Conservation (phyloP, 1,140 invertebrate species). For the Teleogryllus occipitalis region DNA sequence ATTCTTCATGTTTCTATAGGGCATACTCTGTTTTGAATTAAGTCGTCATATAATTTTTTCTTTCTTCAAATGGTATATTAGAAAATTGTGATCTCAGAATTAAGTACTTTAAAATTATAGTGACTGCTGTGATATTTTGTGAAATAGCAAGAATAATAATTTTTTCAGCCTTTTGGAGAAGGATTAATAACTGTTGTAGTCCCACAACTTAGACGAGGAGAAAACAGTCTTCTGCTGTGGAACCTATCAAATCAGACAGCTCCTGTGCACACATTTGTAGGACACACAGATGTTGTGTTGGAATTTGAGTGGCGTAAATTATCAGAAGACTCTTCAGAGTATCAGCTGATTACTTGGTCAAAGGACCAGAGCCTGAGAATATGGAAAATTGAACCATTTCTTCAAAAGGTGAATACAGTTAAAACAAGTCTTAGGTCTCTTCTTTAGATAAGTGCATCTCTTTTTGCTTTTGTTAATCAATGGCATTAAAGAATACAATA, state of each 20-base stretch:
- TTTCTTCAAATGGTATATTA: no score
- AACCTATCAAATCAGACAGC: conserved; percentile 58
- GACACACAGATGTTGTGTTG: conserved; percentile 86
- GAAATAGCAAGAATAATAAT: no score
- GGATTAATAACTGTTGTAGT: conserved; percentile 84
- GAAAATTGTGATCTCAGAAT: no score
- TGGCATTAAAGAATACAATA: no score
- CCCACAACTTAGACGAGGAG: conserved; percentile 66
- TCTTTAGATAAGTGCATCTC: no score
- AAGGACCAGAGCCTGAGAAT: conserved; percentile 86
- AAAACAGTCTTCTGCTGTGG: conserved; percentile 77
- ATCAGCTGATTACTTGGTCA: conserved; percentile 92
- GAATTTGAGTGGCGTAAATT: conserved; percentile 83
- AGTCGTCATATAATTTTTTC: no score
- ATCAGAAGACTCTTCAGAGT: conserved; percentile 51
- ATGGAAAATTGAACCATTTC: conserved; percentile 77
- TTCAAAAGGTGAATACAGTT: conserved; percentile 53
- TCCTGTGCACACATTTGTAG: conserved; percentile 80
- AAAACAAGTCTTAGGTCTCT: no score
- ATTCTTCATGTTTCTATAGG: no score
- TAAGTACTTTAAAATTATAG: no score
- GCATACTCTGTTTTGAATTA: no score
- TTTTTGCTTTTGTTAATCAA: no score
- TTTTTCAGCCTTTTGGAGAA: conserved; percentile 75
- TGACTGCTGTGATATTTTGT: no score